Base-by-base conservation (phyloP, 2,888 invertebrate species). In the Lasius platythorax region DNA sequence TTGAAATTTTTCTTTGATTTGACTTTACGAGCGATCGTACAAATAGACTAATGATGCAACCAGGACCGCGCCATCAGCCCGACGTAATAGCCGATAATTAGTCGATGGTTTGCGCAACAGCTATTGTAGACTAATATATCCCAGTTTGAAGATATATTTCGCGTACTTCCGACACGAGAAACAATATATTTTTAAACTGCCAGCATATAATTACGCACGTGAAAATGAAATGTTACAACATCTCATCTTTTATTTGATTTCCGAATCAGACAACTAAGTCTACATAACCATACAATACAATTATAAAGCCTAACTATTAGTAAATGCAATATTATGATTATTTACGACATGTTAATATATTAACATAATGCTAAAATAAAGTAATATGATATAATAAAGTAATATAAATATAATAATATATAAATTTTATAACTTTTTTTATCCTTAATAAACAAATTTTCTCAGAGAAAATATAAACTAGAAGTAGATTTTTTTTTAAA, bases 41-140 rank as follows among this genome's bases (percentile, higher is more conserved):
- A 86, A 91, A 89, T 87, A 79, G 87, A 40, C 84, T 85, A 87
- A 86, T 91, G 90, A 91, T 87, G 91, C 87, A 91, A 91, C 78
- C 70, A 81, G 70, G 76, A 87, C 87, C 87, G 87, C 88, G 85
- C 88, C 89, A 90, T 78, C 76, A 87, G 85, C 87, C 78, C 73
- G 88, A 61, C 89, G 87, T 92, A 93, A 93, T 91, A 88, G 91
- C 90, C 87, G 91, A 92, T 93, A 93, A 93, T 93, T 93, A 93
- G 89, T 90, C 85, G 83, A 86, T 72, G 23, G 61, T 64, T 91
- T 91, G 82, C 86, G 70, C 56, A 87, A 90, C 68, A 9, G 33
- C 79, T 67, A 91, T 91, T 91, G 90, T 88, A 83, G 56, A 84
- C 78, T 87, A 88, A 89, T 85, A 87, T 82, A 70, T 85, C 73